Conservation (phyloP, 2,888 invertebrate genomes). For the Isotomurus palustris region DNA sequence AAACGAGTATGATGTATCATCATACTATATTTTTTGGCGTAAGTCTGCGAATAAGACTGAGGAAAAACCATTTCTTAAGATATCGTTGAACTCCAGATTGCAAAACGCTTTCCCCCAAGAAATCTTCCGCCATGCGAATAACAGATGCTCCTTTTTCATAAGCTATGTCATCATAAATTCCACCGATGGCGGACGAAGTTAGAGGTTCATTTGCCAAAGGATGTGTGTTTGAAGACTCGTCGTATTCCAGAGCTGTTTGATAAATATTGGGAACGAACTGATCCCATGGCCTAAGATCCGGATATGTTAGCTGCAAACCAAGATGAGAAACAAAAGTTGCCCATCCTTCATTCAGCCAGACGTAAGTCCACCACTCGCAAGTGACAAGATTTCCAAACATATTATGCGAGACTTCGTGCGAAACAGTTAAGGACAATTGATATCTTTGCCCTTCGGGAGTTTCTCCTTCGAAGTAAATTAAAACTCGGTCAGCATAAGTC, state of each 20-base stretch:
- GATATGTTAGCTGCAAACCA: constrained; percentile 30
- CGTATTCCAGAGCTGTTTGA: constrained; percentile 30
- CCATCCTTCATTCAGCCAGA: constrained; percentile 43
- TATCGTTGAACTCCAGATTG: constrained; percentile 28
- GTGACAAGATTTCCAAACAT: constrained; percentile 30
- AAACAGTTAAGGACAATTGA: constrained; percentile 26
- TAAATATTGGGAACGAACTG: constrained; percentile 27
- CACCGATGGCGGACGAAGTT: constrained; percentile 23
- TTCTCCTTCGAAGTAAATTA: constrained; percentile 35
- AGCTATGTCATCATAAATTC: constrained; percentile 36
- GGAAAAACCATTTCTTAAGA: constrained; percentile 24
- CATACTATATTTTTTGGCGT: background rate
- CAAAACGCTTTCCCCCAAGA: constrained; percentile 30
- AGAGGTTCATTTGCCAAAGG: constrained; percentile 33
- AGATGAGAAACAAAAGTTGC: constrained; percentile 36
- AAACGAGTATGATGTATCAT: background rate
- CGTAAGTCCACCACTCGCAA: constrained; percentile 27
- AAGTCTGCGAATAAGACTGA: background rate
- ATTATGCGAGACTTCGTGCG: constrained; percentile 37
- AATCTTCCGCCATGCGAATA: constrained; percentile 34
- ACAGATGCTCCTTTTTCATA: constrained; percentile 38
- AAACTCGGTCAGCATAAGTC: constrained; percentile 6
- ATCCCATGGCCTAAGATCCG: constrained; percentile 36
- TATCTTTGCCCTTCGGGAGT: constrained; percentile 29
- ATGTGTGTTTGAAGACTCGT: constrained; percentile 27